phyloP scores from a whole-genome alignment of 1,140 invertebrate genomes.

The Camponotus floridanus region DNA sequence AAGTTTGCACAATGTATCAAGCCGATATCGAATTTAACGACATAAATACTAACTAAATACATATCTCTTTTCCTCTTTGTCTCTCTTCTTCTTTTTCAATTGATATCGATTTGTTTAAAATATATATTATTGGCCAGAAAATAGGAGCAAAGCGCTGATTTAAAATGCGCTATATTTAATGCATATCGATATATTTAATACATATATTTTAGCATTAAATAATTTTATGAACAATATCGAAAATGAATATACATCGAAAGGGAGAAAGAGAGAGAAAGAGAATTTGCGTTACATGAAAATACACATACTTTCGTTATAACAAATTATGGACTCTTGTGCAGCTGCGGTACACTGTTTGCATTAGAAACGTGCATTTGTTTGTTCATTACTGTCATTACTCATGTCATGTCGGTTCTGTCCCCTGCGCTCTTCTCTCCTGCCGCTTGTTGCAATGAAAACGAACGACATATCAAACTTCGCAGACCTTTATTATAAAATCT shows the following conservation, averaged over 20 bases:
- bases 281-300: constrained; percentile 9
- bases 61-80: neutral
- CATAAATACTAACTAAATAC: constrained; percentile 1
- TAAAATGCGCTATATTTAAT: constrained; percentile 31
- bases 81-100: neutral
- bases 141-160: neutral
- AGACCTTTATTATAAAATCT: neutral
- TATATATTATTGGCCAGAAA: neutral
- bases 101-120: constrained; percentile 36
- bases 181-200: constrained; percentile 26
- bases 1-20: neutral
- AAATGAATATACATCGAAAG: neutral
- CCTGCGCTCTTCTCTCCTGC: neutral
- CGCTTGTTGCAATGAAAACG: neutral
- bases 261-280: too few species aligned
- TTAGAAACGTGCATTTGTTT: constrained; percentile 57
- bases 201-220: constrained; percentile 38
- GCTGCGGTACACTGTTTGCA: constrained; percentile 45
- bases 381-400: constrained; percentile 49
- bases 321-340: constrained; percentile 51
- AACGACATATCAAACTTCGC: neutral
- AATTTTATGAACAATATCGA: neutral
- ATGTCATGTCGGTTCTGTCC: neutral
- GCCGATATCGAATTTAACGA: constrained; percentile 11
- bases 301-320: constrained; percentile 49